Evolutionary conservation across 1,140 invertebrate genomes (phyloP), one percentile per base, ranked within the genome.

Genomic region (Bombus vancouverensis): DNA sequence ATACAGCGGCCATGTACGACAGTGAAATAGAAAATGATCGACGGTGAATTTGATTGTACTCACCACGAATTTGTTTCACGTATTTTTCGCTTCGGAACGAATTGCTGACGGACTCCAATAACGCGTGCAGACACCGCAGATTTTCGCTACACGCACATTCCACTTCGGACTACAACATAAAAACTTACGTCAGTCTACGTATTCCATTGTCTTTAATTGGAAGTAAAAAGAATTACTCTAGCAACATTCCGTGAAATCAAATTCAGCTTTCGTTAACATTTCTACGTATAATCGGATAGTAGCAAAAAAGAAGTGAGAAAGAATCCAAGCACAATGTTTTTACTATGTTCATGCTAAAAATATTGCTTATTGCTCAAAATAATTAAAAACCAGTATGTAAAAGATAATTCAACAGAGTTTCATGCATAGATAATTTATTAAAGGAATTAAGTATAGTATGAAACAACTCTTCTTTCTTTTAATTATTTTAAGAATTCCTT

Each of bases 141-240:
- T 98, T 97, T 90, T 97, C 97, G 92, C 96, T 96, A 94, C 97
- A 98, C 68, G 97, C 97, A 70, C 96, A 96, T 90, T 97, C 95
- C 85, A 98, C 96, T 94, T 98, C 97, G 86, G 96, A 96, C 97
- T 98, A 95, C 89, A 96, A 95, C 87, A 94, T 91, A 62, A 89
- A 34, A 81, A 65, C 22, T 32, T 42, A 2, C 25, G 1, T 77
- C 34, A 77, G 13, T 75, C 9, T 25, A 13, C n/a, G 28, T 12
- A n/a, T n/a, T 42, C 8, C 15, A 15, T 73, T n/a, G 12, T 25
- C 34, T 6, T n/a, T 15, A 15, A 37, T 42, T 3, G 37, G 5
- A n/a, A 3, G 12, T 42, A n/a, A 25, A n/a, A 72, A 72, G 68
- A 32, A 70, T 37, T 10, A 8, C 47, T 22, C 47, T 53, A 53